Evolutionary conservation across 1,140 invertebrate genomes (phyloP).

Genomic region (Anastrepha obliqua): DNA sequence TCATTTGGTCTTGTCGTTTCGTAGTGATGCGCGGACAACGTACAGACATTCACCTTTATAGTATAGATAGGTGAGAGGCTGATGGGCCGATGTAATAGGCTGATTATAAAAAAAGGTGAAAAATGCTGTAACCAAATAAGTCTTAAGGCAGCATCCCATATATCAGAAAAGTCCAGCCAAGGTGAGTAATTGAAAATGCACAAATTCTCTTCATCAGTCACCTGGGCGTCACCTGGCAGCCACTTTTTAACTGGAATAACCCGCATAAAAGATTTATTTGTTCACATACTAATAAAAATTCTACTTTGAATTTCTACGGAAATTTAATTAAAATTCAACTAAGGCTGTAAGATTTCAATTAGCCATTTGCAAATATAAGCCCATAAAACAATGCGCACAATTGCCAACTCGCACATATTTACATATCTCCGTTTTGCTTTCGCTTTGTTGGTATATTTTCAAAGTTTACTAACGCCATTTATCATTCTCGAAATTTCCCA

Average conservation of each 20-base stretch:
- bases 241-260: background rate
- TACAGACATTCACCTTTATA: no score
- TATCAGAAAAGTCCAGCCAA: no score
- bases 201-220: no score
- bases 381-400: background rate
- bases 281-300: background rate
- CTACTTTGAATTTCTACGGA: background rate
- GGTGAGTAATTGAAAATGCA: no score
- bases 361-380: background rate
- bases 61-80: no score
- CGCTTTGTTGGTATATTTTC: background rate
- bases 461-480: slow-evolving; percentile 9
- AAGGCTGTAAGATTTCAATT: slow-evolving; percentile 20
- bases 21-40: no score
- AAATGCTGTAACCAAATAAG: no score
- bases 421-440: background rate
- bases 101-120: no score
- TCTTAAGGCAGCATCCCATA: no score
- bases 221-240: no score
- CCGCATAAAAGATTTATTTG: background rate
- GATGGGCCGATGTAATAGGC: no score
- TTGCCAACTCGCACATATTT: background rate
- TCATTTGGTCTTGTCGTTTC: no score
- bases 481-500: slow-evolving; percentile 24
- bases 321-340: slow-evolving; percentile 30